Base-by-base conservation (phyloP, 2,113 vertebrate genomes). In the Delphinapterus leucas region DNA sequence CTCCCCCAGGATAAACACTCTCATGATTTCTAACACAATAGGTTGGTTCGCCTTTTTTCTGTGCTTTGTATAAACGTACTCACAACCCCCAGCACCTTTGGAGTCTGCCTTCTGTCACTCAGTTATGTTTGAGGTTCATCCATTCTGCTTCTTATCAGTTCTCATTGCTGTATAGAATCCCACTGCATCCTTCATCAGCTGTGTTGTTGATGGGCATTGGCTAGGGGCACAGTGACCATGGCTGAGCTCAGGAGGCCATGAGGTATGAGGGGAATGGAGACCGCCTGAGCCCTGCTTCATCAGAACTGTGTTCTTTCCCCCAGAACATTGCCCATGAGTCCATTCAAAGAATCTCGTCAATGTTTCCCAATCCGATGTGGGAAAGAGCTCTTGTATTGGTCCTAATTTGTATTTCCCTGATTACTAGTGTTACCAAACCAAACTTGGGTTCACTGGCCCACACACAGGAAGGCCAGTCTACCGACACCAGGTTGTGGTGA, bases 221-320 rank as follows among this genome's bases (percentile, higher is more conserved):
- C 60, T 60, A 1, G 41, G 11, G 82, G 55, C 20, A 8, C 13
- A n/a, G n/a, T 11, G 44, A 71, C 73, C 0, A 0, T 21, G 53
- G 53, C 14, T 31, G 71, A 68, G 53, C 6, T 47, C 8, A 53
- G 63, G 41, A 41, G 81, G 47, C 25, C 13, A 7, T 18, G 44
- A 17, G n/a, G 3, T 20, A 5, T 5, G 0, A 23, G 21, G 15
- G 1, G 10, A 25, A 71, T 28, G 6, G 21, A n/a, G 14, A 21
- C 15, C 11, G 1, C 26, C 12, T 0, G 6, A 86, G 31, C 26
- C n/a, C 0, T 10, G 41, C n/a, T 73, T 38, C 41, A 23, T 44
- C 58, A 28, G 26, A 21, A 38, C 5, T 33, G 7, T 41, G 26
- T 49, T 71, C 41, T 25, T 49, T 4, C 17, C 58, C n/a, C 6